Evolutionary conservation across 2,888 invertebrate species (phyloP), one percentile per base, ranked within the genome.

Genomic region (Torymus auratus): DNA sequence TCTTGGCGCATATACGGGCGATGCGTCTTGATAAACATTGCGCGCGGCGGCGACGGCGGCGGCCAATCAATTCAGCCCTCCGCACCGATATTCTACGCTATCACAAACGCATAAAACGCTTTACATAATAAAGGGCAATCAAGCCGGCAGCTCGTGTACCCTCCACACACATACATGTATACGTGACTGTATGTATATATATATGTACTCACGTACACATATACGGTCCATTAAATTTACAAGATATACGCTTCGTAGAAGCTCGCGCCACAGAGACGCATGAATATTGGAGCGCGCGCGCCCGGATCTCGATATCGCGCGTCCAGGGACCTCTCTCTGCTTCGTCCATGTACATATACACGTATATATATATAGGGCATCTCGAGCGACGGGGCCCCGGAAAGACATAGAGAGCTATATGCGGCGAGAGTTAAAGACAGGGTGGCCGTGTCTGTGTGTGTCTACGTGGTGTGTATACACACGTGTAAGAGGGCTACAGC

Each of bases 261-360:
- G 12, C 58, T 15, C 41, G 41, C 15, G 52, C 7, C 41, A 7
- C 41, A 41, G 41, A 62, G 70, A 50, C 52, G 70, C 64, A 70
- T 70, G 70, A 77, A 77, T 77, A 64, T 77, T 77, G 20, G 17
- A 75, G 67, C 41, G 53, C 15, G 53, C 15, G 14, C 13, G 17
- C n/a, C 7, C n/a, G 23, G 73, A 20, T 41, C 64, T 58, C 41
- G 65, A 65, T 58, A 50, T 74, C 65, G 5, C 13, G 50, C 74
- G 41, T 20, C 58, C 56, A 56, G 64, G 65, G 3, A 55, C 52
- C 15, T 60, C 28, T 28, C 28, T 28, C 28, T 1, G 5, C 41
- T 41, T 1, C 41, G 41, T 7, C 41, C 5, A 1, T 41, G 41
- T 41, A 41, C 7, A 7, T 41, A 41, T 41, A 41, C 7, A 41